Evolutionary conservation across 2,797 vertebrate species (phyloP).

Genomic region (Phalloptychus januarius): DNA sequence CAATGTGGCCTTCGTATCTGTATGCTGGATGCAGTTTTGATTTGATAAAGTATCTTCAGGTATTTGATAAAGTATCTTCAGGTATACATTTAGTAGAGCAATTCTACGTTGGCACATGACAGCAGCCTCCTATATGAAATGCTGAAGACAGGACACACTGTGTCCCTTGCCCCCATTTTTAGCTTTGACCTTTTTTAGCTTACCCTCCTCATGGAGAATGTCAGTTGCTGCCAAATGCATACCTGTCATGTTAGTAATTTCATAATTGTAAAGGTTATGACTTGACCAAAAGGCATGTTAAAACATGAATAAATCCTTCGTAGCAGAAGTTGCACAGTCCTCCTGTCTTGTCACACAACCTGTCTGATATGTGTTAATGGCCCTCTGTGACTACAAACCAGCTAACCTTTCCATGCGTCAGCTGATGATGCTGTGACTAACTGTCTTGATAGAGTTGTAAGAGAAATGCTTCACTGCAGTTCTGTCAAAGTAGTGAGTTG

Average conservation of each 20-base stretch:
- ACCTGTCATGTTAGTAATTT: not conserved
- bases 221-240: not conserved
- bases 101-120: not conserved
- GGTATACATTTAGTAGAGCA: not conserved
- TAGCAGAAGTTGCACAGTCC: not conserved
- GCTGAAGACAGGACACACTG: not conserved
- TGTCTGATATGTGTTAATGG: not conserved
- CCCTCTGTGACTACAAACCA: not conserved
- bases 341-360: not conserved
- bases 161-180: not conserved
- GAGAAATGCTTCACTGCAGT: not conserved
- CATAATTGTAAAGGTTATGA: not conserved
- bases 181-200: not conserved
- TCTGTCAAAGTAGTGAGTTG: not conserved
- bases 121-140: not conserved
- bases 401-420: not conserved
- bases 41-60: too few species aligned
- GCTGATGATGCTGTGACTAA: not conserved
- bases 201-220: not conserved
- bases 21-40: not conserved
- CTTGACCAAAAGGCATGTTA: not conserved
- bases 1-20: not conserved
- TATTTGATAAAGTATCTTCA: too few species aligned
- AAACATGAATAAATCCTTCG: not conserved
- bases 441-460: not conserved